Evolutionary conservation across 1,140 invertebrate genomes (phyloP).

Genomic region (Cyclina sinensis): DNA sequence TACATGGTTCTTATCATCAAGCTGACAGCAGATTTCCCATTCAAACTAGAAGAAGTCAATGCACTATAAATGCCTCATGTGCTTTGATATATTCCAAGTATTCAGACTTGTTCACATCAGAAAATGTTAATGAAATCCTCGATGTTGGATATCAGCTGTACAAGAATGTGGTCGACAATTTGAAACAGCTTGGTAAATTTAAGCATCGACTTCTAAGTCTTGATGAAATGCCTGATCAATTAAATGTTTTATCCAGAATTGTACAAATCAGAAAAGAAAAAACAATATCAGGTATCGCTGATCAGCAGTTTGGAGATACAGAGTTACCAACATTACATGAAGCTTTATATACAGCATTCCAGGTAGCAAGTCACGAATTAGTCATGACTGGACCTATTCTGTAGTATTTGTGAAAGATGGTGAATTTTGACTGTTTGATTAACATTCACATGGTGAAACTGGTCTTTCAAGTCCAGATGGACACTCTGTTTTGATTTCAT

Average conservation of each 20-base stretch:
- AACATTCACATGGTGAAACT: constrained; percentile 6
- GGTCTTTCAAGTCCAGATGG: background rate
- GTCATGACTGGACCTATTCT: constrained; percentile 23
- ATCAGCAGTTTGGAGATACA: background rate
- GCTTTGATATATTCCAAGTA: constrained; percentile 3
- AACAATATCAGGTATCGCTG: background rate
- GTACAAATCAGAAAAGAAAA: background rate
- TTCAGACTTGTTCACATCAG: background rate
- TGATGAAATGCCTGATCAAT: constrained; percentile 19
- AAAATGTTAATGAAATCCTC: background rate
- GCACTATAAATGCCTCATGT: constrained; percentile 13
- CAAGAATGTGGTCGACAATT: background rate
- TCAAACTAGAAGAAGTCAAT: background rate
- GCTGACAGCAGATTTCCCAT: background rate
- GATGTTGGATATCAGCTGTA: background rate
- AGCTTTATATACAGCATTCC: background rate
- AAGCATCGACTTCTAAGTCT: background rate
- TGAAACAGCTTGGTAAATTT: background rate
- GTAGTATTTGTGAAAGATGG: constrained; percentile 16
- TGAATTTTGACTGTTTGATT: constrained; percentile 18
- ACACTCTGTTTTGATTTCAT: constrained; percentile 14
- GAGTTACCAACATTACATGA: background rate
- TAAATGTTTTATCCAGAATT: background rate
- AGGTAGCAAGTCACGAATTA: background rate
- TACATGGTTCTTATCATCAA: constrained; percentile 18